phyloP scores from a whole-genome alignment of 2,797 vertebrate species.

The Neosalanx taihuensis region DNA sequence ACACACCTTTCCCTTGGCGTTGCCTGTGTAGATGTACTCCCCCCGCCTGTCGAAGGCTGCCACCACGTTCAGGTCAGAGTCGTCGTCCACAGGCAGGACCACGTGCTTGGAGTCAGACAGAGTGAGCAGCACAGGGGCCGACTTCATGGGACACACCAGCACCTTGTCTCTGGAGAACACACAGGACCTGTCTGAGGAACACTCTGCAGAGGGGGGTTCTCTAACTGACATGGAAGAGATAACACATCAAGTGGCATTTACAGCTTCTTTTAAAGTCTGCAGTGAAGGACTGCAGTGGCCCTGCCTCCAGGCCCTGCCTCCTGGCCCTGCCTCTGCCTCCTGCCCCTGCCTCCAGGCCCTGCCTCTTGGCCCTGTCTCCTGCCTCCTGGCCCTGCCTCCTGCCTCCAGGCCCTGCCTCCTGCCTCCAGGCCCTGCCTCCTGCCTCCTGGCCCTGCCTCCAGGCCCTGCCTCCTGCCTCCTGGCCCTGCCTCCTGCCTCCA shows the following conservation, averaged over 20 bases:
- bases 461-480: too few relatives aligned
- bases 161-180: slow-evolving; percentile 84
- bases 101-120: slow-evolving; percentile 96
- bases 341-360: too few relatives aligned
- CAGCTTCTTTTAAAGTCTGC: too few relatives aligned
- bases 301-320: too few relatives aligned
- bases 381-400: background rate
- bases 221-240: too few relatives aligned
- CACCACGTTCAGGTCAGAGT: slow-evolving; percentile 95
- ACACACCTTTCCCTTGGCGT: slow-evolving; percentile 95
- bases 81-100: slow-evolving; percentile 92
- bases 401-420: too few relatives aligned
- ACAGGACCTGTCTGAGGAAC: background rate
- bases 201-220: too few relatives aligned
- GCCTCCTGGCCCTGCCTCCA: background rate
- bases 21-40: slow-evolving; percentile 96
- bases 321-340: too few relatives aligned
- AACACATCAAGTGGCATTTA: too few relatives aligned
- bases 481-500: too few relatives aligned
- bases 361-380: background rate
- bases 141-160: slow-evolving; percentile 98
- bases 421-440: too few relatives aligned
- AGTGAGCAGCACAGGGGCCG: slow-evolving; percentile 91
- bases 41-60: slow-evolving; percentile 94
- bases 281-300: too few relatives aligned